Base-by-base conservation (phyloP, 2,797 vertebrate genomes). In the Sebastes umbrosus region DNA sequence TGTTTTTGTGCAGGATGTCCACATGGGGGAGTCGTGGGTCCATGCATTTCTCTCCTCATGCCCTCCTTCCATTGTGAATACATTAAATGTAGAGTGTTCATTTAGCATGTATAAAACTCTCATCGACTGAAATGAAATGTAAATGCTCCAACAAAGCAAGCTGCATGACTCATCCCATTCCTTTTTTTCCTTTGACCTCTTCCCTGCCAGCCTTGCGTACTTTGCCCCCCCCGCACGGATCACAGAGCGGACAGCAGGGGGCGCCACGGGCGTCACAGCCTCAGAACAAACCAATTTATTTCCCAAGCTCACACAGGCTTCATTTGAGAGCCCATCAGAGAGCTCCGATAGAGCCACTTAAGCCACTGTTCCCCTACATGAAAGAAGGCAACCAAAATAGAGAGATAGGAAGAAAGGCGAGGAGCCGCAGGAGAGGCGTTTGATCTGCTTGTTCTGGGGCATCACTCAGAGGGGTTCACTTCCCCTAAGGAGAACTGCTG, bases 371-470 rank as follows among this genome's bases (percentile, higher is more conserved):
- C 89, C 88, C 75, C 59, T 65, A 92, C 91, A 93, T 94, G 82
- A 95, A 94, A 94, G 93, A 85, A 83, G 69, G 82, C 63, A 84
- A 90, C 91, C 85, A 89, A 93, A 94, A 92, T 84, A 94, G 86
- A 90, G 84, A 52, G 79, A 86, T 70, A 69, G 88, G 70, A 82
- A 83, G 80, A 82, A 86, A 89, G 86, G 55, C 43, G 80, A 73
- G 55, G 55, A 84, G 83, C 73, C 14, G 43, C 54, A 78, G 57
- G 90, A 88, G 89, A 88, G 85, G 80, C 80, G 74, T 94, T 94
- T 93, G 90, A 93, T 94, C 88, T 87, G 88, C 82, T 77, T 79
- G 86, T 93, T 92, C 84, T 90, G 85, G 91, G 91, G 87, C 87
- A 84, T 89, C 83, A 81, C 91, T 88, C 85, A 67, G 80, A 83